Percentiles rank a stretch among this genome's conserved stretches.
phyloP scores from a whole-genome alignment of 1,140 invertebrate genomes.

The Dufourea novaeangliae region DNA sequence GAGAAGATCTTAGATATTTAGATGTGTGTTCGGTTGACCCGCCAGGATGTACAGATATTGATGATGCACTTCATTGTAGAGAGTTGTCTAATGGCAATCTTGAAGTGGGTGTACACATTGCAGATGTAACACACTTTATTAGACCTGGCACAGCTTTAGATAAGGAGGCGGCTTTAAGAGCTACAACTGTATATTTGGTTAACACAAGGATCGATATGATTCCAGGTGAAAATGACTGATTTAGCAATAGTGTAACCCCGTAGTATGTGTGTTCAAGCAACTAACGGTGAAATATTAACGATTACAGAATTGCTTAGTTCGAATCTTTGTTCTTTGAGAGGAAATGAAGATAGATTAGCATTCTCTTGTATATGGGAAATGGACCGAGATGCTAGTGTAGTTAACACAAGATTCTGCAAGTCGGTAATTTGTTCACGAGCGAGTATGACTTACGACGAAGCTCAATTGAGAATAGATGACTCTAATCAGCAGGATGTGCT shows the following conservation, averaged over 20 bases:
- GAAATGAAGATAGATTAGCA: constrained; percentile 92
- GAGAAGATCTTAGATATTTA: constrained; percentile 92
- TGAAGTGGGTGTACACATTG: constrained; percentile 97
- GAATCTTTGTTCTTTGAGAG: constrained; percentile 95
- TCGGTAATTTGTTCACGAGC: constrained; percentile 94
- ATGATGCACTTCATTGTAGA: constrained; percentile 97
- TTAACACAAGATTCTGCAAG: constrained; percentile 93
- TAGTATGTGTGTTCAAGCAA: not conserved
- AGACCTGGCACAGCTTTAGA: constrained; percentile 93
- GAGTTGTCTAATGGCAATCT: constrained; percentile 88
- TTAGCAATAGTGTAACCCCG: not conserved
- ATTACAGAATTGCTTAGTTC: constrained; percentile 92
- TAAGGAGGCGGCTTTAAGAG: constrained; percentile 91
- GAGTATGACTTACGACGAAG: constrained; percentile 97
- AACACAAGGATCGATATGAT: constrained; percentile 96
- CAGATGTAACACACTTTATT: constrained; percentile 97
- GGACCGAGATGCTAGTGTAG: constrained; percentile 91
- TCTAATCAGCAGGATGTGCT: constrained; percentile 87
- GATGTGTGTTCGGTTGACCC: constrained; percentile 98
- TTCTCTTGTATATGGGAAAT: constrained; percentile 98
- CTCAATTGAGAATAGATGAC: constrained; percentile 96
- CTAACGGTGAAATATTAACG: constrained; percentile 32
- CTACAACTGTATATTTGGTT: constrained; percentile 95
- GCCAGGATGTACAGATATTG: constrained; percentile 99
- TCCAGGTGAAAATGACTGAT: constrained; percentile 82